These are phyloP conservation scores for Pleuronectes platessa DNA, from an alignment of 2,113 vertebrate genomes.

Conservation along the genomic window DNA sequence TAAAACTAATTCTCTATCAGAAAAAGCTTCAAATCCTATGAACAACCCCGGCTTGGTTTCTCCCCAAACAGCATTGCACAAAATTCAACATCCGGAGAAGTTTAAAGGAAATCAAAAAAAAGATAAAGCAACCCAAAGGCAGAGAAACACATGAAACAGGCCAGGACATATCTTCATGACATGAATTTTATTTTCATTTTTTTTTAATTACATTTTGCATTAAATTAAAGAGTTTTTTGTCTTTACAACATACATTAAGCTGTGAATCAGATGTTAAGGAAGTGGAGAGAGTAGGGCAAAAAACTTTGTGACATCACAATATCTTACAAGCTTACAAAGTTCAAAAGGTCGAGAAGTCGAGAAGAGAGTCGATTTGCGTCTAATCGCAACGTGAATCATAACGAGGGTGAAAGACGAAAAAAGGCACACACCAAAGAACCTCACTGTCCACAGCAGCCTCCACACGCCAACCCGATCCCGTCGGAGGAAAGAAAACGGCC, in stretches of 20 bases:
- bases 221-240: conserved; percentile 91
- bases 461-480: conserved; percentile 52
- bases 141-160: conserved; percentile 51
- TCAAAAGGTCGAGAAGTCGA: conserved; percentile 85
- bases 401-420: conserved; percentile 90
- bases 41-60: conserved; percentile 15
- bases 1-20: conserved; percentile 3
- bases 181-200: conserved; percentile 88
- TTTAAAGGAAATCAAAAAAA: neutral
- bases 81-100: conserved; percentile 23
- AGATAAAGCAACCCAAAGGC: conserved; percentile 17
- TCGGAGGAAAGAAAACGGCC: conserved; percentile 40
- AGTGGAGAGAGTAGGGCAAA: conserved; percentile 88
- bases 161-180: conserved; percentile 75
- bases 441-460: conserved; percentile 77
- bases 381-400: conserved; percentile 87
- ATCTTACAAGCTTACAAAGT: conserved; percentile 96
- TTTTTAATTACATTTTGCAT: conserved; percentile 89
- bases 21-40: conserved; percentile 30
- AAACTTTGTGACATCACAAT: conserved; percentile 93
- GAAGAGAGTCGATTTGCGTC: conserved; percentile 82
- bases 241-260: conserved; percentile 95
- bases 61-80: conserved; percentile 2
- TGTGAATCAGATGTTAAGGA: conserved; percentile 94
- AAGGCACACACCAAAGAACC: conserved; percentile 93